Base-by-base conservation (phyloP, 2,797 vertebrate genomes). In the Tokudaia tokunoshimensis region DNA sequence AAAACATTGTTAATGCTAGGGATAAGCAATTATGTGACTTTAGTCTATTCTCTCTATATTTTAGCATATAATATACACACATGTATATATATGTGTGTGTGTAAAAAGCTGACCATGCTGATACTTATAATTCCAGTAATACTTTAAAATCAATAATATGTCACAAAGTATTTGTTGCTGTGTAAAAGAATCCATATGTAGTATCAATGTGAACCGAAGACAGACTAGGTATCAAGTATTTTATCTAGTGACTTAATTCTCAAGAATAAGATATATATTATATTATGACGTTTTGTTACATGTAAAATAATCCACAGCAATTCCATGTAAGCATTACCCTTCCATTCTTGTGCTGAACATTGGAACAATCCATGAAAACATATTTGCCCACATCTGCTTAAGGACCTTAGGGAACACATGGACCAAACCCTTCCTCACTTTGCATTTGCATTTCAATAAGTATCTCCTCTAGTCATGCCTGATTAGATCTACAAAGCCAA, bases 271-370 rank as follows among this genome's bases (percentile, higher is more conserved):
- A 8, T 89, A 63, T 47, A 82, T 0, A 7, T 63, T 89, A 84
- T 57, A 92, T 85, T 93, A 86, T 17, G 89, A 89, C 63, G 3
- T 86, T 95, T 94, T 80, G 89, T 37, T 89, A 63, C 37, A 52
- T 72, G 67, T 86, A 63, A 86, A 50, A 95, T 67, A 41, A 78
- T 0, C 13, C 6, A 52, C 81, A 89, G 7, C 2, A 3, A 86
- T 84, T 31, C 47, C 70, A 63, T 17, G 74, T 3, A 83, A 85
- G 17, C 19, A 90, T 22, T 57, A 94, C 9, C 9, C 82, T 88
- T 92, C 50, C n/a, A 57, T 47, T 24, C 6, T 93, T 11, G 3
- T 83, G 13, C 17, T 79, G 76, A 80, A 80, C 80, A 75, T 47
- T 52, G 0, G 13, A 90, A 89, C 1, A 65, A 13, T n/a, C 10